These are phyloP conservation scores for Acrobasis repandana DNA, from an alignment of 2,888 invertebrate genomes.

Conservation along the genomic window DNA sequence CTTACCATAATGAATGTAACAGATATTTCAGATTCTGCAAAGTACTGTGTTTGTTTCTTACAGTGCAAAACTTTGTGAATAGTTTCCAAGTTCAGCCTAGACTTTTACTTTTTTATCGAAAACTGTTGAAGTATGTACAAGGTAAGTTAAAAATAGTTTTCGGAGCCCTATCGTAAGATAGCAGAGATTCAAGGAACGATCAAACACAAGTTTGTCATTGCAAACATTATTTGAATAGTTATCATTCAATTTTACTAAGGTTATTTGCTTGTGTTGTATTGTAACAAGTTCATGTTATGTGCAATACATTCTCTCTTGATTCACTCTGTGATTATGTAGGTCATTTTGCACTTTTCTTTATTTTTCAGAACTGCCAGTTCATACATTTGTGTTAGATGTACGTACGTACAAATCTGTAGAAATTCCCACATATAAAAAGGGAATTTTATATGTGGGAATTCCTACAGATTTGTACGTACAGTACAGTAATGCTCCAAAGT, in stretches of 20 bases:
- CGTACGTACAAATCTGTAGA: no score
- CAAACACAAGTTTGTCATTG: background rate
- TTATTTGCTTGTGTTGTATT: background rate
- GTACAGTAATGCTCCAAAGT: no score
- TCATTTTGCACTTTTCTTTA: constrained; percentile 31
- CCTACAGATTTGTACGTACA: no score
- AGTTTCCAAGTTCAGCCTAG: constrained; percentile 10
- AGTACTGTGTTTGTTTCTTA: background rate
- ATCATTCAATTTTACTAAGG: background rate
- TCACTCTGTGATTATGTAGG: constrained; percentile 40
- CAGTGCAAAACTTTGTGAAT: constrained; percentile 4
- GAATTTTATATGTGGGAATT: no score
- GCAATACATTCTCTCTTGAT: constrained; percentile 31
- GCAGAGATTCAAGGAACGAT: background rate
- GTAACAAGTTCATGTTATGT: background rate
- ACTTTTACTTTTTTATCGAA: background rate
- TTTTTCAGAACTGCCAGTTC: background rate
- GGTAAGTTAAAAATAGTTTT: no score
- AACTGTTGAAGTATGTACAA: background rate
- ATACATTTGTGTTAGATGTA: background rate
- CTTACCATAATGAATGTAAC: background rate
- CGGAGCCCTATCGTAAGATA: background rate
- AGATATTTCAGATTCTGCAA: background rate
- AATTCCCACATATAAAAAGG: no score
- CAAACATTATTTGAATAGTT: background rate